phyloP scores from a whole-genome alignment of 2,888 invertebrate species.

The Drosophila sordidula region DNA sequence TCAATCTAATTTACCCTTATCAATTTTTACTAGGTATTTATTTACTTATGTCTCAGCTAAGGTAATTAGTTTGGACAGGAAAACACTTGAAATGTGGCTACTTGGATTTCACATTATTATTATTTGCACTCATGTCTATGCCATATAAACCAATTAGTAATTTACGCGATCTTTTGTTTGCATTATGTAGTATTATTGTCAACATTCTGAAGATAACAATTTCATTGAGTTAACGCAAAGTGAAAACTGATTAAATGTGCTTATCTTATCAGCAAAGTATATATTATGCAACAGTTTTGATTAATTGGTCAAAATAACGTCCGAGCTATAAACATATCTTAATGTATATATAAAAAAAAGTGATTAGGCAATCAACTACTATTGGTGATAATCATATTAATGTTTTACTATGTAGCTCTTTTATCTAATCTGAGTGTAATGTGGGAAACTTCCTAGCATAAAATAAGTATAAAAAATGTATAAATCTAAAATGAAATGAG shows the following conservation, averaged over 20 bases:
- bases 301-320: too few species aligned
- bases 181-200: too few species aligned
- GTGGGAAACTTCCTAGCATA: too few species aligned
- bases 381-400: too few species aligned
- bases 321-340: too few species aligned
- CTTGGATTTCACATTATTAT: not conserved
- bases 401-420: too few species aligned
- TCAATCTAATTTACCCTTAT: not conserved
- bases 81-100: not conserved
- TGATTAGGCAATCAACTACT: not conserved
- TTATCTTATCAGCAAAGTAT: not conserved
- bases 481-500: too few species aligned
- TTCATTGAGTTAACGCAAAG: not conserved
- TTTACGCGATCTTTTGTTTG: not conserved
- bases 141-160: not conserved
- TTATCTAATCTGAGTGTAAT: too few species aligned
- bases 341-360: not conserved
- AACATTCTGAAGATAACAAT: not conserved
- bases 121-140: not conserved
- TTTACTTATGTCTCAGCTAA: not conserved
- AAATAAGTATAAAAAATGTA: too few species aligned
- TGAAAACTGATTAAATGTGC: too few species aligned
- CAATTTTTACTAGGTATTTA: not conserved
- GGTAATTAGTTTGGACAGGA: not conserved
- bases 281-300: not conserved